Base-by-base conservation (phyloP, 2,113 vertebrate species). In the Paratilapia polleni region DNA sequence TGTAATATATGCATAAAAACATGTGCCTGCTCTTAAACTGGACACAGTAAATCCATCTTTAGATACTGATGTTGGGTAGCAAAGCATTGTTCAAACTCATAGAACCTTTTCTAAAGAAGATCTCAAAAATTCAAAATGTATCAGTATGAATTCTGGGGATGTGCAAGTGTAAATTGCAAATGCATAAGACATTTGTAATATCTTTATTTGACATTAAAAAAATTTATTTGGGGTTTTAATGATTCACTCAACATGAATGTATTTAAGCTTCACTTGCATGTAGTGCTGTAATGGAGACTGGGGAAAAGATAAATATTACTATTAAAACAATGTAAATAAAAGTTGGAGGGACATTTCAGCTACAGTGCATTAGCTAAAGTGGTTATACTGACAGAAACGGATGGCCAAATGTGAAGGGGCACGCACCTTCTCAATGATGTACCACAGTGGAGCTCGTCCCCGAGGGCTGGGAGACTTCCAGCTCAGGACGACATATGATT, bases 401-500 rank as follows among this genome's bases (percentile, higher is more conserved):
- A 61, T 3, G 77, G 54, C 9, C 11, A 22, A 22, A 52, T 64
- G n/a, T 3, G 75, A 60, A 82, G 52, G 17, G 3, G n/a, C 75
- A 91, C 93, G 85, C 91, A 96, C 95, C 96, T 96, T 96, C 84
- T 99, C 98, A 12, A 99, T 94, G 95, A 97, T 95, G 93, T 99
- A 99, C 59, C 95, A 97, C 81, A 98, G 89, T 17, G 97, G 96
- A 58, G 97, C 96, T 87, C 93, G 96, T 95, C 98, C 98, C 1
- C 97, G 97, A 15, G 97, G 97, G 82, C 90, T 94, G 43, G 98
- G 98, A 41, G 98, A 97, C 24, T 95, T 97, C 98, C 98, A 99
- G 96, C 98, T 99, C 93, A 99, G 96, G 61, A 99, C 98, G 8
- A 99, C 94, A 14, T 97, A 99, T 1, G 96, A 97, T 92, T 94